These are phyloP conservation scores for Bombus pyrosoma DNA, from an alignment of 1,140 invertebrate genomes.

Conservation along the genomic window DNA sequence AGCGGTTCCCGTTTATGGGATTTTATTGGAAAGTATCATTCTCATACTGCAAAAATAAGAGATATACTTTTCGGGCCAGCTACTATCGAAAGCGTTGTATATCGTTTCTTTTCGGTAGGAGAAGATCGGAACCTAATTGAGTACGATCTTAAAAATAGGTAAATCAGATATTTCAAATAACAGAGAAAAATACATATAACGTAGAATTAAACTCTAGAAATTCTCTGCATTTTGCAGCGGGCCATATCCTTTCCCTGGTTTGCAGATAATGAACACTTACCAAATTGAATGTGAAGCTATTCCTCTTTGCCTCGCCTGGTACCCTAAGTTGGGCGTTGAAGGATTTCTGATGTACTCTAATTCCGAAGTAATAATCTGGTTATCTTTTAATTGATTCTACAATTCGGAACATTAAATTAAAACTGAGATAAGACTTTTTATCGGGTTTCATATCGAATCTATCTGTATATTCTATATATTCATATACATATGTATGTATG, in stretches of 20 bases:
- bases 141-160: constrained; percentile 86
- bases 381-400: background rate
- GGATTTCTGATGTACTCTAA: constrained; percentile 79
- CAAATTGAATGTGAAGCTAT: constrained; percentile 86
- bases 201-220: background rate
- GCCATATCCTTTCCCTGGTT: constrained; percentile 75
- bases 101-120: constrained; percentile 84
- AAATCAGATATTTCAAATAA: constrained; percentile 54
- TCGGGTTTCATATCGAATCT: too few relatives aligned
- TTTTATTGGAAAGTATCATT: constrained; percentile 84
- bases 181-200: background rate
- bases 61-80: constrained; percentile 81
- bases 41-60: constrained; percentile 83
- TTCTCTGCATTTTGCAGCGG: constrained; percentile 56
- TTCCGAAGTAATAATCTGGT: constrained; percentile 78
- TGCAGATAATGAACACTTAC: constrained; percentile 77
- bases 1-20: constrained; percentile 73
- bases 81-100: constrained; percentile 67
- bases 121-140: constrained; percentile 86
- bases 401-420: background rate
- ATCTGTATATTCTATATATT: too few relatives aligned
- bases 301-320: constrained; percentile 83
- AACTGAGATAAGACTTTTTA: background rate
- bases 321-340: constrained; percentile 66
- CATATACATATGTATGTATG: too few relatives aligned